A percentile compares a stretch with the other conserved stretches of the same genome.
Conservation (phyloP, 2,888 invertebrate genomes). For the Malachius bipustulatus region DNA sequence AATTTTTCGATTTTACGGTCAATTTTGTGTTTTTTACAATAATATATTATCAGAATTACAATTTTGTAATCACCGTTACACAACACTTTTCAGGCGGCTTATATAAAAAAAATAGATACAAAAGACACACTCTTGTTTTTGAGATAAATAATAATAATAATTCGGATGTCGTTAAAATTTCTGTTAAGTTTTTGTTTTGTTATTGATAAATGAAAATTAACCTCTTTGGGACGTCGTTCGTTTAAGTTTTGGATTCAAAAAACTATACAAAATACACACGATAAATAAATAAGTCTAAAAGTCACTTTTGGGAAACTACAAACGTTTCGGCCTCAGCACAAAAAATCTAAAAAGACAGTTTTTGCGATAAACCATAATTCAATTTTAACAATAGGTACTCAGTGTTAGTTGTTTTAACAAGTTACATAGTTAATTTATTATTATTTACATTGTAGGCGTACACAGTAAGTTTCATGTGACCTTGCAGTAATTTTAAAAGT, state of each 20-base stretch:
- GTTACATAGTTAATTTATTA: constrained; percentile 19
- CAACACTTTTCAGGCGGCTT: not conserved
- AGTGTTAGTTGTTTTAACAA: constrained; percentile 21
- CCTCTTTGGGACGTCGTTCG: not conserved
- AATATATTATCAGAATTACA: constrained; percentile 27
- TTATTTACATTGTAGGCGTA: constrained; percentile 18
- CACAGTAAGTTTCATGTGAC: constrained; percentile 12
- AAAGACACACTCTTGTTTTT: not conserved
- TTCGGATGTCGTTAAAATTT: not conserved
- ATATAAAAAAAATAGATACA: too few species aligned
- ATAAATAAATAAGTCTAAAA: constrained; percentile 20
- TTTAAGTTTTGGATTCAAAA: constrained; percentile 8
- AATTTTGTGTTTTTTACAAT: constrained; percentile 33
- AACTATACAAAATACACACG: constrained; percentile 12
- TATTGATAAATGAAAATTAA: not conserved
- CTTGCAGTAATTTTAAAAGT: constrained; percentile 7
- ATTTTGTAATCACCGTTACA: not conserved
- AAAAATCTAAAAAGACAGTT: constrained; percentile 22
- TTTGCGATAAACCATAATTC: constrained; percentile 33
- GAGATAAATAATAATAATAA: too few species aligned
- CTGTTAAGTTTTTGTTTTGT: constrained; percentile 2
- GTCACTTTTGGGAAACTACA: constrained; percentile 35
- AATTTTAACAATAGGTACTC: constrained; percentile 21
- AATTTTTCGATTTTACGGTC: constrained; percentile 17
- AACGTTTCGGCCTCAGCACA: constrained; percentile 30